Conservation (phyloP, 2,888 invertebrate genomes). For the Ochropleura plecta region DNA sequence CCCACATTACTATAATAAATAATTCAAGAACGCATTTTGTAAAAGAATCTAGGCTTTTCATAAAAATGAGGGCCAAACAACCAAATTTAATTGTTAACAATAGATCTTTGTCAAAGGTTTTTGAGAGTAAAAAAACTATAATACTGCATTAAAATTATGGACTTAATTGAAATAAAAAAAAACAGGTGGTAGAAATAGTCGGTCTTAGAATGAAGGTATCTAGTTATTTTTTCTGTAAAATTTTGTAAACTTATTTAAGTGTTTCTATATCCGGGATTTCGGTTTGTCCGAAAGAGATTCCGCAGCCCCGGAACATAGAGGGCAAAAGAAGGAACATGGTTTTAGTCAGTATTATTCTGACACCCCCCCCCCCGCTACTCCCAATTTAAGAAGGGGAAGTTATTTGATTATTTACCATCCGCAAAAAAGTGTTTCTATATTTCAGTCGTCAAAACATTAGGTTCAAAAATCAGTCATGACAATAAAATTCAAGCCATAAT, state of each 20-base stretch:
- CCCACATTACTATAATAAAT: neutral
- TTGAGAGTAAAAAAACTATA: neutral
- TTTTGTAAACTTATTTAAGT: neutral
- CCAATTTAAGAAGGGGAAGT: too few species aligned
- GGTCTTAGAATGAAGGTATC: neutral
- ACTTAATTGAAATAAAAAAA: neutral
- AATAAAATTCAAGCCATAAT: constrained; percentile 17
- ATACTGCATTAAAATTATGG: too few species aligned
- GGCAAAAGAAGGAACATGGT: too few species aligned
- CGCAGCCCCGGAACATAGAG: too few species aligned
- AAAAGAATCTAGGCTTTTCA: neutral
- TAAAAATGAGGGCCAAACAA: neutral
- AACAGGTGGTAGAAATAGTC: neutral
- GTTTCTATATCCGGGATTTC: too few species aligned
- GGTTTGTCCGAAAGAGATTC: too few species aligned
- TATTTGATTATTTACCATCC: too few species aligned
- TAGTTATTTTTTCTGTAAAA: neutral
- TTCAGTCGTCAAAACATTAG: neutral
- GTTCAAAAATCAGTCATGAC: constrained; percentile 1
- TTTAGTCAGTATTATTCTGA: too few species aligned
- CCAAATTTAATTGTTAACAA: neutral
- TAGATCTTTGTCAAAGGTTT: neutral
- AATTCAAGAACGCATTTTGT: neutral
- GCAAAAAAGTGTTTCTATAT: neutral
- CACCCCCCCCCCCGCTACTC: too few species aligned